A percentile compares a stretch with the other conserved stretches of the same genome.
Conservation (phyloP, 2,888 invertebrate genomes). For the Hydrotaea cyrtoneurina region DNA sequence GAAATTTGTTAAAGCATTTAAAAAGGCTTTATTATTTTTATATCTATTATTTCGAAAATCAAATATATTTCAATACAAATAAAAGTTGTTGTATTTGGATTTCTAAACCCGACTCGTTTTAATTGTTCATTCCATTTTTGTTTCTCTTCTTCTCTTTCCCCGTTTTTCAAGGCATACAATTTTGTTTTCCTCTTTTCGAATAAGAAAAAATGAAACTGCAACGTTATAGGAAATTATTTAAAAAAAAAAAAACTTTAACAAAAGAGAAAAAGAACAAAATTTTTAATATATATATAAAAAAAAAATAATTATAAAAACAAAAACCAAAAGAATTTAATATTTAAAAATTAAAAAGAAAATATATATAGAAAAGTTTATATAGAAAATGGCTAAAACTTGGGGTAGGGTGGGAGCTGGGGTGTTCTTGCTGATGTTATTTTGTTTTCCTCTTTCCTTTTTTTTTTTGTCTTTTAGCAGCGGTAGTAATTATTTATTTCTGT, state of each 20-base stretch:
- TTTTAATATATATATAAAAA: constrained; percentile 41
- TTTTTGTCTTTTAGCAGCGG: no score
- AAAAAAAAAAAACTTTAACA: constrained; percentile 56
- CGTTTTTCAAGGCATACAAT: constrained; percentile 14
- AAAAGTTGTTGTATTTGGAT: no score
- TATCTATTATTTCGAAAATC: no score
- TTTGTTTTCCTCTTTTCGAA: background rate
- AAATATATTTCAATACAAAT: no score
- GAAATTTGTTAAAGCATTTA: no score
- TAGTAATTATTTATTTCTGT: background rate
- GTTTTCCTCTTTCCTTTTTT: no score
- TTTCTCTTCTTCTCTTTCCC: background rate
- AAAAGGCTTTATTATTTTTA: no score
- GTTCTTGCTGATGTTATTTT: background rate
- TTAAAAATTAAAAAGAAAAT: constrained; percentile 41
- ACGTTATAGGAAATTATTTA: constrained; percentile 35
- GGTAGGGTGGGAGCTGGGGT: background rate
- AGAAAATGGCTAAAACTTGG: constrained; percentile 36
- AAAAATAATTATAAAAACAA: constrained; percentile 71
- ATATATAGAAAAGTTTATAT: background rate
- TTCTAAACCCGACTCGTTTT: no score
- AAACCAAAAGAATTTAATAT: constrained; percentile 40
- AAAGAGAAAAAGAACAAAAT: constrained; percentile 67
- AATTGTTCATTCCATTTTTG: no score
- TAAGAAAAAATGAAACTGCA: constrained; percentile 26